Conservation (phyloP, 2,797 vertebrate species). For the Tadarida brasiliensis region DNA sequence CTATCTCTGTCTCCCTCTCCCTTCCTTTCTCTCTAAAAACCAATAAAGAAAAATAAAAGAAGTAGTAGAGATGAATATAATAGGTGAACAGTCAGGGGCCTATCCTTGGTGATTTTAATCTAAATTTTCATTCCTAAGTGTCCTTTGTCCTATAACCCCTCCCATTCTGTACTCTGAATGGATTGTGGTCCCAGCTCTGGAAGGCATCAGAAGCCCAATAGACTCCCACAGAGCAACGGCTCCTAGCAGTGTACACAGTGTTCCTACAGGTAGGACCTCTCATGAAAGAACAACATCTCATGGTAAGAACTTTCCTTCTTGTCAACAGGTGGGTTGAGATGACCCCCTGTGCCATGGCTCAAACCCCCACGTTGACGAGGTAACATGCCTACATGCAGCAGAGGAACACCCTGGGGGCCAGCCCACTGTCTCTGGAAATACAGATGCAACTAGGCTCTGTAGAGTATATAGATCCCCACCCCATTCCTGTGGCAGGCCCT, state of each 20-base stretch:
- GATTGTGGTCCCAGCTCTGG: neutral
- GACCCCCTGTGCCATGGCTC: neutral
- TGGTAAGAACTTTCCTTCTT: neutral
- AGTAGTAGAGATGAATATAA: neutral
- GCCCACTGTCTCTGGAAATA: neutral
- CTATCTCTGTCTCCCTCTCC: too few relatives aligned
- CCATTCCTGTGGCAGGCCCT: neutral
- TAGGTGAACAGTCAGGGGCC: neutral
- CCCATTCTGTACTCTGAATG: neutral
- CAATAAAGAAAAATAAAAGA: too few relatives aligned
- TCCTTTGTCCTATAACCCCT: neutral
- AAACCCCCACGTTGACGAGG: neutral
- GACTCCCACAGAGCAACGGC: neutral
- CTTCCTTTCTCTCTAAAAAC: too few relatives aligned
- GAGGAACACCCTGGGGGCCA: neutral
- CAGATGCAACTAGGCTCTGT: too few relatives aligned
- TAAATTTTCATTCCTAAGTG: neutral
- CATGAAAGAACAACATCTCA: neutral
- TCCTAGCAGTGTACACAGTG: neutral
- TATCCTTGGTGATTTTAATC: neutral
- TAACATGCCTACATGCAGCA: too few relatives aligned
- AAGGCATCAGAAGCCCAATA: neutral
- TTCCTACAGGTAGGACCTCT: neutral
- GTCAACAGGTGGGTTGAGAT: neutral
- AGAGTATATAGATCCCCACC: neutral